phyloP scores from a whole-genome alignment of 2,797 vertebrate genomes.

The Cottoperca gobio region DNA sequence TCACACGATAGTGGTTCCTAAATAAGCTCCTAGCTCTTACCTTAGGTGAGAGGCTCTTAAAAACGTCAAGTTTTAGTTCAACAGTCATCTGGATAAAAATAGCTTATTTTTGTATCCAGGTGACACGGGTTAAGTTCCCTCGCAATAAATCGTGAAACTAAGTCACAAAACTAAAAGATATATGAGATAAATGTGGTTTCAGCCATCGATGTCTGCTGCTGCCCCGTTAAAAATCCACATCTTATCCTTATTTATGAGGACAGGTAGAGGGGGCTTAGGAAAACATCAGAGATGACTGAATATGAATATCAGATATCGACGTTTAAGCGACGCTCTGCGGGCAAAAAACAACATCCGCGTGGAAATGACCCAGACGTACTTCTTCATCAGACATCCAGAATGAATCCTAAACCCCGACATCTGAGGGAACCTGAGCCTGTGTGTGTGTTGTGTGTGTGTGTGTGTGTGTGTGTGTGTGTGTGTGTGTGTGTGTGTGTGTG shows the following conservation, averaged over 20 bases:
- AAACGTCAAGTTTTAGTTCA: neutral
- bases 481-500: conserved; percentile 9
- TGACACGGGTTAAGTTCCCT: neutral
- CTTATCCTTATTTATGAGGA: conserved; percentile 59
- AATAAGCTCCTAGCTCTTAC: neutral
- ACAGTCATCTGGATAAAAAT: neutral
- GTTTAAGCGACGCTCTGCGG: conserved; percentile 32
- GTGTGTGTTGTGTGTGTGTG: conserved; percentile 19
- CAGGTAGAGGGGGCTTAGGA: conserved; percentile 49
- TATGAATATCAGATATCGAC: conserved; percentile 68
- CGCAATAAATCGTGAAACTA: conserved; percentile 28
- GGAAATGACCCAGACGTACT: conserved; percentile 72
- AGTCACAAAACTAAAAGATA: conserved; percentile 26
- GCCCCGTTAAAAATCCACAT: conserved; percentile 26
- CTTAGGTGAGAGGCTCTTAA: conserved; percentile 1
- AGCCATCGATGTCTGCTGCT: conserved; percentile 7
- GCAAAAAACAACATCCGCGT: conserved; percentile 72
- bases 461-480: conserved; percentile 1
- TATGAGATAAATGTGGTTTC: conserved; percentile 35
- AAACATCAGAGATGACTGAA: conserved; percentile 61
- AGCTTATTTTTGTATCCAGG: neutral
- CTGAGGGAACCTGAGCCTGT: conserved; percentile 63
- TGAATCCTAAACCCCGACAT: conserved; percentile 58
- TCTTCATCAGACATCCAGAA: conserved; percentile 60
- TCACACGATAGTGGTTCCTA: neutral